Percentiles rank a stretch among this genome's conserved stretches.
Evolutionary conservation across 2,797 vertebrate genomes (phyloP).

Genomic region (Perodicticus potto): DNA sequence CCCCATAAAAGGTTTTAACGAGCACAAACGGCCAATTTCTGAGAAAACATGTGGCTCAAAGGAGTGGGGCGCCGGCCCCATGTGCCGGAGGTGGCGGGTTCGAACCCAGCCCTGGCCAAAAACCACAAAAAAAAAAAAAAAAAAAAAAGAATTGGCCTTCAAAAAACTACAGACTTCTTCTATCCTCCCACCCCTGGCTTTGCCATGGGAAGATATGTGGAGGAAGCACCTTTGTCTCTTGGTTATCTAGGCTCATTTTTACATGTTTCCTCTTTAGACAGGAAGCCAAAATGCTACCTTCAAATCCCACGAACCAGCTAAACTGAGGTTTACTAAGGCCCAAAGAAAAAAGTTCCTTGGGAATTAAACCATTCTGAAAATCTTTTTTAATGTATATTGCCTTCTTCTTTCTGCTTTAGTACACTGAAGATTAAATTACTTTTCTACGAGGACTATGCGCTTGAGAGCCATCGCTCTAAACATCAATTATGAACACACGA

Average conservation of each 20-base stretch:
- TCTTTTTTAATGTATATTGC: conserved; percentile 58
- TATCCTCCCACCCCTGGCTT: background rate
- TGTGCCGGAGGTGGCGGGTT: too few species aligned
- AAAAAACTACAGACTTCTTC: conserved; percentile 48
- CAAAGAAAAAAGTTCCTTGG: conserved; percentile 36
- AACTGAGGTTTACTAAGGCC: conserved; percentile 44
- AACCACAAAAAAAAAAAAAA: too few species aligned
- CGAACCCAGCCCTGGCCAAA: too few species aligned
- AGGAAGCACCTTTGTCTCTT: background rate
- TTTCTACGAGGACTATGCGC: conserved; percentile 54
- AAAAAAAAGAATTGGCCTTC: background rate
- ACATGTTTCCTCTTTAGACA: background rate
- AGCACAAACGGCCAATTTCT: conserved; percentile 62
- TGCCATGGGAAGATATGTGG: background rate
- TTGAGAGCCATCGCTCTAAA: background rate
- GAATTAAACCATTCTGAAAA: conserved; percentile 70
- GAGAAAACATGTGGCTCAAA: conserved; percentile 1
- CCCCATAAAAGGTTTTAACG: conserved; percentile 49
- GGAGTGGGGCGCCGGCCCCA: too few species aligned
- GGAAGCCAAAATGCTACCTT: background rate
- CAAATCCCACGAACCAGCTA: background rate
- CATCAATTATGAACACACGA: background rate
- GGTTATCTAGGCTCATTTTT: background rate
- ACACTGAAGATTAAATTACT: conserved; percentile 74
- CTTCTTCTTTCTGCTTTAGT: conserved; percentile 72